Base-by-base conservation (phyloP, 2,797 vertebrate species). In the Parotocinclus haroldoi region DNA sequence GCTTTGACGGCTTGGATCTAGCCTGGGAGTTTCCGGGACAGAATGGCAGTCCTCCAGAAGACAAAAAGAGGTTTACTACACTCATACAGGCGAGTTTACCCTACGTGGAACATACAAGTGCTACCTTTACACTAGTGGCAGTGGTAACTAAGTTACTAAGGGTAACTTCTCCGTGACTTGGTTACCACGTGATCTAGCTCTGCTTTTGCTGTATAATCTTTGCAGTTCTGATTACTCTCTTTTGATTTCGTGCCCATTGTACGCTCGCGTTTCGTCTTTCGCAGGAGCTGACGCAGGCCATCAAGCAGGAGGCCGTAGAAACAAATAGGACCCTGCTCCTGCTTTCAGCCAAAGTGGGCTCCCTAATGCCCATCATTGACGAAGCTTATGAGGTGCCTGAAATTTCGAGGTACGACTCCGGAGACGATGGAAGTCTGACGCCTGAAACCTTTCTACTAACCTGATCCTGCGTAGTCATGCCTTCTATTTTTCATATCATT, bases 1-100 rank as follows among this genome's bases (percentile, higher is more conserved):
- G 75, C 18, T 94, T 95, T 58, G 91, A 94, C 4, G 93, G 93
- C 0, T 44, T 94, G 44, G 93, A 94, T 61, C 79, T 95, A 69
- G 91, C 81, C 72, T 94, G 93, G 90, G 80, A 93, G 69, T 94
- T 87, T 60, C 93, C 93, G 0, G 91, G 81, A 63, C 81, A 88
- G 6, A 87, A 89, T 11, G 90, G 90, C 19, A 93, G 93, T 68
- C 85, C 86, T 1, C 0, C 0, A 0, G 7, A 52, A 0, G 92
- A 94, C 80, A 88, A 79, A 69, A 45, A 80, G 72, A 86, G 64
- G 54, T 94, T 93, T 78, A 82, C 90, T 16, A 64, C 76, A 57
- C 78, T 94, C 66, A 64, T 89, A 54, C 62, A 72, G 81, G 92
- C 93, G 7, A 80, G 79, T 5, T 27, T 13, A 50, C 9, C 10